Percentiles rank a stretch among this genome's conserved stretches.
phyloP scores from a whole-genome alignment of 2,113 vertebrate genomes.

The Proteles cristata region DNA sequence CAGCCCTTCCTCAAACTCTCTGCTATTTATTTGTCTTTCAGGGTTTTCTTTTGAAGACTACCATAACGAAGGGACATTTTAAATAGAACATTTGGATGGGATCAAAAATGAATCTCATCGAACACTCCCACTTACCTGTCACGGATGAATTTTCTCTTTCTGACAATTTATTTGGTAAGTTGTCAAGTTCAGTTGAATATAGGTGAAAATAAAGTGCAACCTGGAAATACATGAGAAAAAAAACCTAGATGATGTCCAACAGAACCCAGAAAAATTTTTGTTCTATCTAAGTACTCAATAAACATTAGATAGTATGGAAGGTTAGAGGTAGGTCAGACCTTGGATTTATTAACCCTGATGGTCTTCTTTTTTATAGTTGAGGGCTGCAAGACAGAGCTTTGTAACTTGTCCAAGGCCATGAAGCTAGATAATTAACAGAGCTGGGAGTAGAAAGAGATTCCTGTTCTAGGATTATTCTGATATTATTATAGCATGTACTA shows the following conservation, averaged over 20 bases:
- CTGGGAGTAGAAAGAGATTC: slow-evolving; percentile 31
- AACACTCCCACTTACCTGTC: slow-evolving; percentile 90
- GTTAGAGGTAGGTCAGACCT: slow-evolving; percentile 44
- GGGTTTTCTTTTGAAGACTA: slow-evolving; percentile 62
- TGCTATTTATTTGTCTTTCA: slow-evolving; percentile 72
- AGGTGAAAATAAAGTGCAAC: neutral
- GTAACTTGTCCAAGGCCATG: slow-evolving; percentile 57
- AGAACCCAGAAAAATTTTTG: slow-evolving; percentile 13
- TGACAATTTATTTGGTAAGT: slow-evolving; percentile 95
- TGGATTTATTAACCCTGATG: slow-evolving; percentile 48
- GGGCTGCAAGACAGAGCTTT: slow-evolving; percentile 1
- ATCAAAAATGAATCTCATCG: slow-evolving; percentile 93
- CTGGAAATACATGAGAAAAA: slow-evolving; percentile 13
- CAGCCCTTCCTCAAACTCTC: neutral
- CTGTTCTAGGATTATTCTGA: slow-evolving; percentile 15
- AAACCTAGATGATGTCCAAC: neutral
- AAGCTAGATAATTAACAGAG: slow-evolving; percentile 69
- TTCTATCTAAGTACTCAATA: neutral
- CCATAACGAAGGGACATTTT: slow-evolving; percentile 18
- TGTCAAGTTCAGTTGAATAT: slow-evolving; percentile 32
- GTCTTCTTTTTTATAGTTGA: slow-evolving; percentile 44
- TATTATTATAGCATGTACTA: slow-evolving; percentile 60
- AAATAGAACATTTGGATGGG: slow-evolving; percentile 87
- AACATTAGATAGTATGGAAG: neutral
- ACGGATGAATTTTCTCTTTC: slow-evolving; percentile 92